A percentile compares a stretch with the other conserved stretches of the same genome.
Conservation (phyloP, 2,113 vertebrate genomes). For the Tylochromis polylepis region DNA sequence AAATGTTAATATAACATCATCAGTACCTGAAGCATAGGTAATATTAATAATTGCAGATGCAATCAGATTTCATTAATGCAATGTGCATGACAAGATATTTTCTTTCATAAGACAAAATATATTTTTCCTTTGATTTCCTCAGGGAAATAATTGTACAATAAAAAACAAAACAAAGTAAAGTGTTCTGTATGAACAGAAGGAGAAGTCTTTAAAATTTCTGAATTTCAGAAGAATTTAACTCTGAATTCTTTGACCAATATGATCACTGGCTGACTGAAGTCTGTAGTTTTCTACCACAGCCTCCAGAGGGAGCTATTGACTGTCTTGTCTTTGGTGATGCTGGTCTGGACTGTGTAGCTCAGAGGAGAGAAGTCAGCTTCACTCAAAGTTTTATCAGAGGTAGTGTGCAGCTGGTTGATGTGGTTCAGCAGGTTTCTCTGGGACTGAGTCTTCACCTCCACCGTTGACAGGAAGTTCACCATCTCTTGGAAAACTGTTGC, state of each 20-base stretch:
- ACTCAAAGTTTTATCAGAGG: slow-evolving; percentile 2
- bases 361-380: slow-evolving; percentile 20
- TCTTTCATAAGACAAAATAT: not conserved
- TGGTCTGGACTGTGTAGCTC: slow-evolving; percentile 25
- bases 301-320: slow-evolving; percentile 55
- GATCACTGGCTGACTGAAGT: not conserved
- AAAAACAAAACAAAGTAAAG: not conserved
- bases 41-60: not conserved
- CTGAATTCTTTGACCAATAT: slow-evolving; percentile 11
- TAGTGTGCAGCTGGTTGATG: slow-evolving; percentile 29
- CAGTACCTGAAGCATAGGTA: not conserved
- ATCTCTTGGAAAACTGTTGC: not conserved
- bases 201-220: not conserved
- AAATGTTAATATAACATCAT: not conserved
- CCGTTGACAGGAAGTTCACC: not conserved
- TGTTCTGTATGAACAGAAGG: not conserved
- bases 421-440: slow-evolving; percentile 20
- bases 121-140: not conserved
- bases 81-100: not conserved
- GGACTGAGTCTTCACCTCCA: not conserved
- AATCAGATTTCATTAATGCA: not conserved
- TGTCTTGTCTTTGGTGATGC: slow-evolving; percentile 41
- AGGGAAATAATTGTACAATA: not conserved
- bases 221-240: not conserved
- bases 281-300: slow-evolving; percentile 48